phyloP scores from a whole-genome alignment of 2,888 invertebrate genomes.

The Minunthozetes semirufus region DNA sequence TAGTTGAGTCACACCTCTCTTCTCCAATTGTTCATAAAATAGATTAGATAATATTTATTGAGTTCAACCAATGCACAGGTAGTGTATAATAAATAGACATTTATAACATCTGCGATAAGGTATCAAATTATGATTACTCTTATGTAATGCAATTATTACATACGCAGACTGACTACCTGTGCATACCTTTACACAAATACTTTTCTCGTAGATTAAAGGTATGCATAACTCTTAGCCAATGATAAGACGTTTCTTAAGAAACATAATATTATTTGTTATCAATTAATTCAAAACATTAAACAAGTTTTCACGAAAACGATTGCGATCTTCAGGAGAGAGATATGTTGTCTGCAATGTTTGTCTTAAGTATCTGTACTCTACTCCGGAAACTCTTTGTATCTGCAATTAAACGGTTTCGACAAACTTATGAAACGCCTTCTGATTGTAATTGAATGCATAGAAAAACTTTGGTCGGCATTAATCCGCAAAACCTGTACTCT shows the following conservation, averaged over 20 bases:
- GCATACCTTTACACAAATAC: too few species aligned
- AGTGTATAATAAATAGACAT: not conserved
- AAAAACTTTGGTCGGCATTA: not conserved
- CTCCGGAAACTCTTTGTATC: not conserved
- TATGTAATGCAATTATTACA: too few species aligned
- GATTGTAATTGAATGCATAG: not conserved
- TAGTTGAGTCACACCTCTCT: not conserved
- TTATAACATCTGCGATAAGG: not conserved
- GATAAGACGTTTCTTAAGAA: too few species aligned
- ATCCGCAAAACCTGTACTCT: constrained; percentile 3
- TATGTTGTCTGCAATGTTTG: not conserved
- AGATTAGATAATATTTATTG: not conserved
- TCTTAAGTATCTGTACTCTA: not conserved
- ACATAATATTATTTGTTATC: too few species aligned
- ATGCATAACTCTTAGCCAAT: too few species aligned
- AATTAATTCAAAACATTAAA: too few species aligned
- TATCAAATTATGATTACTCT: not conserved
- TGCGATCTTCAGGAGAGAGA: not conserved
- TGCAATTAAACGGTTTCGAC: not conserved
- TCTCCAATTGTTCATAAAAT: not conserved
- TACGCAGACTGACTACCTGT: not conserved
- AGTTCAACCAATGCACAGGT: not conserved
- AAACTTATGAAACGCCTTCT: constrained; percentile 6
- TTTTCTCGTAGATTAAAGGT: too few species aligned
- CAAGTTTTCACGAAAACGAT: not conserved